A percentile compares a stretch with the other conserved stretches of the same genome.
phyloP scores from a whole-genome alignment of 2,113 vertebrate genomes.

The Hyla sarda region DNA sequence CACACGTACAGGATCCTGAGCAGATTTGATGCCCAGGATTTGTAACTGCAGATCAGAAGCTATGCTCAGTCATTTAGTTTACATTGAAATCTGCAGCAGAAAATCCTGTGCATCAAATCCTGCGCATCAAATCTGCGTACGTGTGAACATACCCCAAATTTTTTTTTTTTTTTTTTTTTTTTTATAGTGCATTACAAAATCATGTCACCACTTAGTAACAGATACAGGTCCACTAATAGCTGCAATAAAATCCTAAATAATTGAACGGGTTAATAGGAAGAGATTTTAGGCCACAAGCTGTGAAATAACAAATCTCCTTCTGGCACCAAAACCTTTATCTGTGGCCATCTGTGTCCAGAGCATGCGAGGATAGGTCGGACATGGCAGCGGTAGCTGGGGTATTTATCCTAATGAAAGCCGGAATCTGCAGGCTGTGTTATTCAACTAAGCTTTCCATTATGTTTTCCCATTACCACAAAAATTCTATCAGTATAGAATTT shows the following conservation, averaged over 20 bases:
- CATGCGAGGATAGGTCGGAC: background rate
- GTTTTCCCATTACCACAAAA: background rate
- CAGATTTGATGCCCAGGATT: too few species aligned
- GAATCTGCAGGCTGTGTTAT: background rate
- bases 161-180: too few species aligned
- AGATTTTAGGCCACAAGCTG: slow-evolving; percentile 56
- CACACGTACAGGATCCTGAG: too few species aligned
- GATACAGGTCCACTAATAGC: too few species aligned
- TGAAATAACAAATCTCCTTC: slow-evolving; percentile 57
- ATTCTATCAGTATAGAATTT: background rate
- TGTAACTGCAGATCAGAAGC: too few species aligned
- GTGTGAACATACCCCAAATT: too few species aligned
- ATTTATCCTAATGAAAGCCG: slow-evolving; percentile 20
- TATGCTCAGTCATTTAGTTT: too few species aligned
- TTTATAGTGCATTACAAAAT: background rate
- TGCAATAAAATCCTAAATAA: slow-evolving; percentile 1
- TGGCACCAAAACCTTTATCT: slow-evolving; percentile 49
- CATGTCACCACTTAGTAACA: too few species aligned
- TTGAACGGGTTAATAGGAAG: slow-evolving; percentile 48
- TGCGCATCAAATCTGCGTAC: too few species aligned
- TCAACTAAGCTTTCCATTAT: background rate
- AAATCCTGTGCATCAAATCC: too few species aligned
- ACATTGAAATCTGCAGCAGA: too few species aligned
- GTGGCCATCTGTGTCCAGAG: slow-evolving; percentile 52
- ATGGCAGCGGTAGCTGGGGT: background rate